Conservation (phyloP, 1,140 invertebrate genomes). For the Habropoda laboriosa region DNA sequence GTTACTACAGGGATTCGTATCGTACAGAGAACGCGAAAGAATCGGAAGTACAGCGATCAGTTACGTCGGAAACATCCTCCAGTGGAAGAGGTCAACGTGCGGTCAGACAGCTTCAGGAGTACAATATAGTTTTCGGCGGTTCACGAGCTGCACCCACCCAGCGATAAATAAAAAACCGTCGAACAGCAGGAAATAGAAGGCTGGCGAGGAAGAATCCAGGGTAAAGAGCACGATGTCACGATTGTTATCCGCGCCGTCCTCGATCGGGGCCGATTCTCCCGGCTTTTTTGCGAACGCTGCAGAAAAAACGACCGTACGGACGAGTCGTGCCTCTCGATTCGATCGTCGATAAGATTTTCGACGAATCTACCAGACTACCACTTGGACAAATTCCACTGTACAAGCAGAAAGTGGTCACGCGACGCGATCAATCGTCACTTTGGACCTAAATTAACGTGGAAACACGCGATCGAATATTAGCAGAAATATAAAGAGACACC, state of each 20-base stretch:
- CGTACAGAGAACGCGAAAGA: not conserved
- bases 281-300: not conserved
- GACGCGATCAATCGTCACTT: not conserved
- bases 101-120: constrained; percentile 1
- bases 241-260: not conserved
- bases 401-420: not conserved
- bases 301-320: not conserved
- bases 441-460: not conserved
- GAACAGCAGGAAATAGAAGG: not conserved
- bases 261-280: not conserved
- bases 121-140: constrained; percentile 1
- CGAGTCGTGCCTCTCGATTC: not conserved
- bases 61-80: not conserved
- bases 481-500: not conserved
- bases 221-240: constrained; percentile 3
- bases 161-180: constrained; percentile 3
- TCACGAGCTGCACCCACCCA: no score
- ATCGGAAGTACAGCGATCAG: no score
- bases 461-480: not conserved
- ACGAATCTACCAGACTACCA: no score
- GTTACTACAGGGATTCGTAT: no score
- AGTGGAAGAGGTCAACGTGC: constrained; percentile 18
- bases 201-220: not conserved
- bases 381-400: not conserved
- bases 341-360: constrained; percentile 19